These are phyloP conservation scores for Colinus virginianus DNA, from an alignment of 2,113 vertebrate genomes.

Conservation along the genomic window DNA sequence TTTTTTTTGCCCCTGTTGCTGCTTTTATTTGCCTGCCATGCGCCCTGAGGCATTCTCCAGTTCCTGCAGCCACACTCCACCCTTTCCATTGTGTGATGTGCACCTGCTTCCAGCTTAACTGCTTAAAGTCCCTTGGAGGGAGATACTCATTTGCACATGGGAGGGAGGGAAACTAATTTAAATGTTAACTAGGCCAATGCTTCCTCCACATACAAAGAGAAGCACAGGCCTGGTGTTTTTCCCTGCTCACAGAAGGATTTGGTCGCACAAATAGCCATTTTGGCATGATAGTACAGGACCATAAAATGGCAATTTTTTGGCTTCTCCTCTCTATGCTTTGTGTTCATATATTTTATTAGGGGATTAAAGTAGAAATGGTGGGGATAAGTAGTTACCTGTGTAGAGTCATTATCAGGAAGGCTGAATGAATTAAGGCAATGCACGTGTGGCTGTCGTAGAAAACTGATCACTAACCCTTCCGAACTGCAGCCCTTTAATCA, in stretches of 20 bases:
- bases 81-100: background rate
- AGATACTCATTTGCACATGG: background rate
- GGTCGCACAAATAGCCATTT: conserved; percentile 1
- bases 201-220: background rate
- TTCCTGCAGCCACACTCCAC: background rate
- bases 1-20: background rate
- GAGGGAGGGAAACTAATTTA: background rate
- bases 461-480: background rate
- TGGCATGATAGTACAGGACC: conserved; percentile 31
- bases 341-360: conserved; percentile 71
- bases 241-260: background rate
- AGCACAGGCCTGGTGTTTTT: background rate
- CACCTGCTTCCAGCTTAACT: conserved; percentile 1
- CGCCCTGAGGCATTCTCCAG: conserved; percentile 1
- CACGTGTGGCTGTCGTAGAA: background rate
- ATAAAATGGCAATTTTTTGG: conserved; percentile 73
- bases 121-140: background rate
- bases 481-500: background rate
- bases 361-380: conserved; percentile 35
- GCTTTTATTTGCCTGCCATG: background rate
- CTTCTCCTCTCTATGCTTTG: conserved; percentile 76
- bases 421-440: conserved; percentile 34
- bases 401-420: conserved; percentile 15
- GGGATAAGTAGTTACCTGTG: conserved; percentile 37
- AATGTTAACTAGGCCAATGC: background rate